Conservation (phyloP, 2,888 invertebrate genomes). For the Drosophila multiciliata region DNA sequence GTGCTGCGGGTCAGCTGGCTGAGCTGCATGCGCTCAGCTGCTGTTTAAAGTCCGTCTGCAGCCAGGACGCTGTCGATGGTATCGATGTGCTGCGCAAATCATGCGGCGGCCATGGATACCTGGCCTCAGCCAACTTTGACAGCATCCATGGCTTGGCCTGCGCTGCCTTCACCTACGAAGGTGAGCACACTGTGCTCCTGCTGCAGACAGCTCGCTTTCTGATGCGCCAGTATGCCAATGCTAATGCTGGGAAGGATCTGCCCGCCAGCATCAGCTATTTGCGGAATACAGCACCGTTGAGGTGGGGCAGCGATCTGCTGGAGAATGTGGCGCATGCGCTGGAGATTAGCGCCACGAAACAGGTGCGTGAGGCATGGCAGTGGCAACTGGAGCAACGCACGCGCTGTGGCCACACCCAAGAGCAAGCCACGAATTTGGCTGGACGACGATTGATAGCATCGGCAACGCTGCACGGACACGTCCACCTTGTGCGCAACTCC, state of each 20-base stretch:
- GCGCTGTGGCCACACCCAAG: conserved; percentile 81
- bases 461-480: conserved; percentile 87
- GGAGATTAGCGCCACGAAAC: conserved; percentile 85
- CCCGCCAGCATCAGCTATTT: conserved; percentile 90
- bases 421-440: conserved; percentile 93
- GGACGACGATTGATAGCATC: conserved; percentile 92
- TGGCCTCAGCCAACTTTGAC: conserved; percentile 93
- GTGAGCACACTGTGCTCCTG: conserved; percentile 96
- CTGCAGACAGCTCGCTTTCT: conserved; percentile 94
- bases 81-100: conserved; percentile 94
- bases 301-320: conserved; percentile 59
- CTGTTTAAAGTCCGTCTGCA: conserved; percentile 94
- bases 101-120: conserved; percentile 98
- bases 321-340: conserved; percentile 83
- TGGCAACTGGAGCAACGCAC: conserved; percentile 85
- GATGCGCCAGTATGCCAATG: conserved; percentile 90
- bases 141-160: conserved; percentile 92
- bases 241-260: conserved; percentile 87
- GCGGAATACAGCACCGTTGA: conserved; percentile 48
- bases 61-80: conserved; percentile 89
- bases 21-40: conserved; percentile 95
- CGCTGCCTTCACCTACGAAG: conserved; percentile 97
- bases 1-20: conserved; percentile 86
- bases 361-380: conserved; percentile 89
- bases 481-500: conserved; percentile 67